Evolutionary conservation across 2,113 vertebrate genomes (phyloP).

Genomic region (Egretta garzetta): DNA sequence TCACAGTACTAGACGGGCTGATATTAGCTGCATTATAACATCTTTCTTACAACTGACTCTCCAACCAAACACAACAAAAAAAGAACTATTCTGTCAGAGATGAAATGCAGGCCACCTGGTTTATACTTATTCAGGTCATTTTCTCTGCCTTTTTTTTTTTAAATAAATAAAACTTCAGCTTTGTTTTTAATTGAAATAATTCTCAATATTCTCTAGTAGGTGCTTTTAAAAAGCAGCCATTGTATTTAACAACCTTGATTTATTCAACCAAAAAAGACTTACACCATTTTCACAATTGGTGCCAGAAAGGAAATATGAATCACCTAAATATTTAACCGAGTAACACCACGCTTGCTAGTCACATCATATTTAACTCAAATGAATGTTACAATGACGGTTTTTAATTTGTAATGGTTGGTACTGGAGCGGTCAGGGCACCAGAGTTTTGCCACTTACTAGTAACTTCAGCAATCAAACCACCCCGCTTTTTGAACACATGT

Average conservation of each 20-base stretch:
- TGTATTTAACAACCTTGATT: neutral
- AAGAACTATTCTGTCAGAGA: neutral
- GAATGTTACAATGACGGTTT: rapidly evolving
- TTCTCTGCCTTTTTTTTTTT: neutral
- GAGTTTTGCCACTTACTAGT: neutral
- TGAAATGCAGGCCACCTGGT: neutral
- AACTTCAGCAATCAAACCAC: neutral
- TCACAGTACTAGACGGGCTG: neutral
- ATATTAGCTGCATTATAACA: neutral
- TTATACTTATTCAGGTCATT: neutral
- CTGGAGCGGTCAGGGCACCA: neutral
- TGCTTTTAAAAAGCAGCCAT: neutral
- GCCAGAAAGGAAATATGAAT: neutral
- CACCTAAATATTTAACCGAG: neutral
- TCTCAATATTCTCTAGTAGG: neutral
- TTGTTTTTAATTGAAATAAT: neutral
- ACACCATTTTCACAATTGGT: neutral
- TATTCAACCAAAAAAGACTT: neutral
- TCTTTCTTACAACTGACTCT: neutral
- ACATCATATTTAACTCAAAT: neutral
- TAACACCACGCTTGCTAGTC: neutral
- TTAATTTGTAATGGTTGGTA: neutral
- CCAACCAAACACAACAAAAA: neutral
- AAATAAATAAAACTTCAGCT: neutral
- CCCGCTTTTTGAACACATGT: neutral